Evolutionary conservation across 2,888 invertebrate genomes (phyloP).

Genomic region (Dexiosoma caninum): DNA sequence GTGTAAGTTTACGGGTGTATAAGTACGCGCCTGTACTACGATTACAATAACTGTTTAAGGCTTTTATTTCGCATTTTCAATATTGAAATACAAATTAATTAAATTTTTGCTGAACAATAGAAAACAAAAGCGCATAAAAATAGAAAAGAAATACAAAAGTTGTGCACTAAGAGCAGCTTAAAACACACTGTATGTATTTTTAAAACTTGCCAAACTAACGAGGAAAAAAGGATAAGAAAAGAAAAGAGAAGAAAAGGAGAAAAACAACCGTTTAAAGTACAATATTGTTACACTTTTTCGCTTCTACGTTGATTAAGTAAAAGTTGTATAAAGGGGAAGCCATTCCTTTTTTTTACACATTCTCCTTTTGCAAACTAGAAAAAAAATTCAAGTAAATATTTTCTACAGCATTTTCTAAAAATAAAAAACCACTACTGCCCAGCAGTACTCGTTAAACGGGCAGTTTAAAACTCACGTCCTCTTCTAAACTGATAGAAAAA

Average conservation of each 20-base stretch:
- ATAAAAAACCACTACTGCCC: too few species aligned
- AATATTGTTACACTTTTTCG: neutral
- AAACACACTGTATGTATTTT: neutral
- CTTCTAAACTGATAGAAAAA: too few species aligned
- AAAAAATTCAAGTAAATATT: too few species aligned
- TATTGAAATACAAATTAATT: constrained; percentile 35
- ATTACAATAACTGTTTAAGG: neutral
- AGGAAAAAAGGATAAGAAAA: too few species aligned
- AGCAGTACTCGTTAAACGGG: too few species aligned
- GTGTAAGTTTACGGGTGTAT: neutral
- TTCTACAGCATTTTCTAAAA: too few species aligned
- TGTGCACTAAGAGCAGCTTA: neutral
- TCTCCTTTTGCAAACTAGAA: too few species aligned
- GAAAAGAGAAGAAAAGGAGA: neutral
- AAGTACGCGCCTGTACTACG: too few species aligned
- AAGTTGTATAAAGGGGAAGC: neutral
- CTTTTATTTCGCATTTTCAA: neutral
- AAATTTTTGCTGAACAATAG: constrained; percentile 12
- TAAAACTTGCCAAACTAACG: neutral
- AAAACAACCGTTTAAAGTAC: neutral
- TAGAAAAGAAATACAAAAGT: neutral
- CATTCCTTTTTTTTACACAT: too few species aligned
- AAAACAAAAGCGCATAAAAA: neutral
- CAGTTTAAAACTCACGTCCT: too few species aligned
- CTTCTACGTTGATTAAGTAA: neutral